Conservation (phyloP, 2,113 vertebrate genomes). For the Lonchura striata region DNA sequence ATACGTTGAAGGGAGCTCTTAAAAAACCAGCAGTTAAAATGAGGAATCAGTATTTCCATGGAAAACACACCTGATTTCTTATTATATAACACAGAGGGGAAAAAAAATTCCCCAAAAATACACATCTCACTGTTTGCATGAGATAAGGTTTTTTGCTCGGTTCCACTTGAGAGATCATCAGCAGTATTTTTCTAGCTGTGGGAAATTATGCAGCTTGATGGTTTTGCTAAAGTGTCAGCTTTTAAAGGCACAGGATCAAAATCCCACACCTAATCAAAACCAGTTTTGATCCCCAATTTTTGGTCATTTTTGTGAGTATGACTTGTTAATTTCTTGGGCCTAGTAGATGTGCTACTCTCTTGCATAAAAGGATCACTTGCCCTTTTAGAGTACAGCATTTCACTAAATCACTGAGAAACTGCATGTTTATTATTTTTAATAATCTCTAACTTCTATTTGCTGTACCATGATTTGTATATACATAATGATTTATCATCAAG, state of each 20-base stretch:
- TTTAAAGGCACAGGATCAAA: background rate
- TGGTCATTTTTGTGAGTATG: background rate
- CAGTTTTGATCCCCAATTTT: background rate
- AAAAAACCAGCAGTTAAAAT: background rate
- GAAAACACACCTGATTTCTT: background rate
- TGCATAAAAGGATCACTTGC: background rate
- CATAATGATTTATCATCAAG: background rate
- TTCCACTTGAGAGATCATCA: slow-evolving; percentile 4
- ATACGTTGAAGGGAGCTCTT: background rate
- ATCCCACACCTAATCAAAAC: background rate
- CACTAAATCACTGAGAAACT: background rate
- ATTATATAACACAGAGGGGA: background rate
- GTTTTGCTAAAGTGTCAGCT: background rate
- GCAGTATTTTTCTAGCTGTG: background rate
- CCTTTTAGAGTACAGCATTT: background rate
- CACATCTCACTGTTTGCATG: background rate
- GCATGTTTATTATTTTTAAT: background rate
- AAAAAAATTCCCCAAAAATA: background rate
- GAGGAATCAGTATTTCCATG: background rate
- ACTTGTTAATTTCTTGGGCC: background rate
- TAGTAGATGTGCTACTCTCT: background rate
- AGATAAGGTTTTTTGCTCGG: slow-evolving; percentile 22
- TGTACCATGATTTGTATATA: background rate
- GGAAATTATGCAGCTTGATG: background rate
- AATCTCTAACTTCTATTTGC: background rate